Evolutionary conservation across 2,888 invertebrate species (phyloP).

Genomic region (Andrena trimmerana): DNA sequence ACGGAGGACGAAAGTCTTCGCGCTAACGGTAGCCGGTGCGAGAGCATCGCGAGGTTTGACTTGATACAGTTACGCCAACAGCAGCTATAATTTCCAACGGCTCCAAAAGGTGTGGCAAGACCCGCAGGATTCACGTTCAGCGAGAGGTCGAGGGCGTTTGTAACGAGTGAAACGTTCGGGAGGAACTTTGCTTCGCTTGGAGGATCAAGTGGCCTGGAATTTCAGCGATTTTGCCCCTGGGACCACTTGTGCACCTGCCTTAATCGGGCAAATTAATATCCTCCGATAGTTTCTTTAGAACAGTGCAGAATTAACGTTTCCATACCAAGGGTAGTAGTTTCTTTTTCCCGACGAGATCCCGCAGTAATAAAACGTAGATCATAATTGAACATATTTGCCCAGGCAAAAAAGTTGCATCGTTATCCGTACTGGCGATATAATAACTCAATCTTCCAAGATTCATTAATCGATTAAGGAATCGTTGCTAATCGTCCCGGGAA

Average conservation of each 20-base stretch:
- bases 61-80: slow-evolving; percentile 63
- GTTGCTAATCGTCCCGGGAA: slow-evolving; percentile 6
- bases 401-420: slow-evolving; percentile 4
- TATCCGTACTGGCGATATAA: slow-evolving; percentile 27
- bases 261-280: slow-evolving; percentile 33
- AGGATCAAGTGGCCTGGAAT: slow-evolving; percentile 27
- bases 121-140: slow-evolving; percentile 50
- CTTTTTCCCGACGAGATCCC: not conserved
- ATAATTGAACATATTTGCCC: slow-evolving; percentile 44
- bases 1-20: slow-evolving; percentile 46
- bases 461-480: slow-evolving; percentile 36
- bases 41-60: slow-evolving; percentile 39
- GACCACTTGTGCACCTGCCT: slow-evolving; percentile 8
- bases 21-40: slow-evolving; percentile 66
- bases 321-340: not conserved
- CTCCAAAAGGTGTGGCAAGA: slow-evolving; percentile 42
- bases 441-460: slow-evolving; percentile 40
- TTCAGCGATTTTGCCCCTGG: not conserved
- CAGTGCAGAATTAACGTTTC: not conserved
- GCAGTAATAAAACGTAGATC: slow-evolving; percentile 23
- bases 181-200: not conserved
- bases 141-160: slow-evolving; percentile 49
- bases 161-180: slow-evolving; percentile 7
- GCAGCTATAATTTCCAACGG: slow-evolving; percentile 46
- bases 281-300: slow-evolving; percentile 1